Conservation (phyloP, 2,888 invertebrate species). For the Octonoba sinensis region DNA sequence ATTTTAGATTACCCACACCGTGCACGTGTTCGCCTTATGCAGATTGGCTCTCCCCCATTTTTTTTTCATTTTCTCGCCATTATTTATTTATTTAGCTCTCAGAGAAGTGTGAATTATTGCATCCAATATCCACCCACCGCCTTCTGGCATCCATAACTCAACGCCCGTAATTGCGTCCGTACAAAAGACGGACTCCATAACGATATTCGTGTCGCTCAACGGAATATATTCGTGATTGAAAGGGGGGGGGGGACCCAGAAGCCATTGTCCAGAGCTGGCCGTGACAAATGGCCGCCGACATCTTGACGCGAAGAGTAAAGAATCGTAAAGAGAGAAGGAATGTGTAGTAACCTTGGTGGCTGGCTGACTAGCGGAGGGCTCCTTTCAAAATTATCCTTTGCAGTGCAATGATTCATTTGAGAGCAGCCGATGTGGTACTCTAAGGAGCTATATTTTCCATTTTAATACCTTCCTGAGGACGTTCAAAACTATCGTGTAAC, state of each 20-base stretch:
- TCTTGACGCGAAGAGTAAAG: constrained; percentile 38
- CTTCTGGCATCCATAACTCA: constrained; percentile 38
- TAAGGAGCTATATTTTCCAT: no score
- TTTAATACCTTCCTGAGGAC: no score
- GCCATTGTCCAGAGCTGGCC: constrained; percentile 31
- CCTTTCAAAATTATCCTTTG: no score
- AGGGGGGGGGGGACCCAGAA: constrained; percentile 34
- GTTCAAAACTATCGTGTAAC: no score
- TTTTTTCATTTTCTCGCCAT: no score
- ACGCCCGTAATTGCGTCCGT: constrained; percentile 17
- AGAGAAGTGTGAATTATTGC: constrained; percentile 40
- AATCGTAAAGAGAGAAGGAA: constrained; percentile 14
- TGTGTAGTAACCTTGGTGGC: background rate
- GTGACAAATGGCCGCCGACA: constrained; percentile 48
- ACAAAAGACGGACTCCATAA: constrained; percentile 23
- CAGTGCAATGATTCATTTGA: no score
- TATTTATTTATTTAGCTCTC: no score
- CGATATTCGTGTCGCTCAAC: constrained; percentile 47
- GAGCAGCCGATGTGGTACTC: no score
- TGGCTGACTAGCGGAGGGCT: no score
- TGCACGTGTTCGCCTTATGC: no score
- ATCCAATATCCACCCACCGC: constrained; percentile 43
- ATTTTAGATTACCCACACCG: no score
- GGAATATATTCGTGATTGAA: constrained; percentile 59
- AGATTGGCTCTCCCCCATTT: no score